phyloP scores from a whole-genome alignment of 2,113 vertebrate genomes.

The Paradoxurus hermaphroditus region DNA sequence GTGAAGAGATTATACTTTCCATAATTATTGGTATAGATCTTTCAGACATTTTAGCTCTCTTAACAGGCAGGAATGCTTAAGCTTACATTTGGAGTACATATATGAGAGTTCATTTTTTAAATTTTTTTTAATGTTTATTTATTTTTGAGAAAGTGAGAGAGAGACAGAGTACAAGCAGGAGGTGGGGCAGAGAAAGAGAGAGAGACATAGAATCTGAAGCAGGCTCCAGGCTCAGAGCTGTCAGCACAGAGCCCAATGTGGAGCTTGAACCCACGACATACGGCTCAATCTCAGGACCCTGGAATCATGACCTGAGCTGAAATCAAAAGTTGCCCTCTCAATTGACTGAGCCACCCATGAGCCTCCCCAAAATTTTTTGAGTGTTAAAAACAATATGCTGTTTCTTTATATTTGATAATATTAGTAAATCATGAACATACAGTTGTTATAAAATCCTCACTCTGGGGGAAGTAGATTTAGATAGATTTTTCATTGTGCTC shows the following conservation, averaged over 20 bases:
- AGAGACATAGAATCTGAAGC: no score
- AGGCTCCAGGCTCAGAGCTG: no score
- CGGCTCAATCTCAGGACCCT: no score
- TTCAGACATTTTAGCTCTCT: neutral
- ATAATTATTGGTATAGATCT: neutral
- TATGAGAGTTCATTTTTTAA: neutral
- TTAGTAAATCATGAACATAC: neutral
- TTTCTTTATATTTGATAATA: constrained; percentile 11
- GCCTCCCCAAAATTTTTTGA: neutral
- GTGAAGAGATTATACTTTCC: neutral
- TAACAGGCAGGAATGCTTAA: neutral
- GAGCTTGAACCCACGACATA: no score
- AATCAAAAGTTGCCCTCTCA: no score
- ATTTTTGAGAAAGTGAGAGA: no score
- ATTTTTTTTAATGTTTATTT: neutral
- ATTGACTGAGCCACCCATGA: no score
- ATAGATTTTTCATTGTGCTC: constrained; percentile 38
- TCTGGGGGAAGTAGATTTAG: neutral
- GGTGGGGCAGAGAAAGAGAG: no score
- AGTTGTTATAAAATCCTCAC: constrained; percentile 40
- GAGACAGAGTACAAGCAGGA: no score
- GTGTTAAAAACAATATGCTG: neutral
- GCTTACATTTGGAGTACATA: neutral
- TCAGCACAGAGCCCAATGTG: no score
- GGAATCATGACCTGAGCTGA: no score